phyloP scores from a whole-genome alignment of 2,797 vertebrate species.

The Ctenochaetus hawaiiensis region DNA sequence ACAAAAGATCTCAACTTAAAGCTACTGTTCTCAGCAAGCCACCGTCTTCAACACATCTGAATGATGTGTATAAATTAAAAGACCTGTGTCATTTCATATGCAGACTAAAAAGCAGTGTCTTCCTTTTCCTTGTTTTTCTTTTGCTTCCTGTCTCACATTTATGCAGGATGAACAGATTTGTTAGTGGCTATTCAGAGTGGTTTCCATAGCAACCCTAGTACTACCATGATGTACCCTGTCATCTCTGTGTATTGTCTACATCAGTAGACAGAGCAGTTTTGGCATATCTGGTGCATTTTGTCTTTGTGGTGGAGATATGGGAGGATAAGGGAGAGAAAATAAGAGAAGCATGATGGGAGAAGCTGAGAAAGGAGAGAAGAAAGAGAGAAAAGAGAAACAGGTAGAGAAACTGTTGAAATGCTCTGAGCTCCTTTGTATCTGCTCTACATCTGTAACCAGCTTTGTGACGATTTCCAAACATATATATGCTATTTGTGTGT shows the following conservation, averaged over 20 bases:
- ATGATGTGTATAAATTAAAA: neutral
- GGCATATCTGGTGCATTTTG: constrained; percentile 18
- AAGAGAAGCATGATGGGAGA: neutral
- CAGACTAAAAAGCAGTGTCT: constrained; percentile 3
- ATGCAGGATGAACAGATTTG: constrained; percentile 64
- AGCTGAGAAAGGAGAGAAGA: neutral
- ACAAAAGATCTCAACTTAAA: constrained; percentile 20
- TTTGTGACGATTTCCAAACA: constrained; percentile 10
- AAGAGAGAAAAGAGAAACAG: neutral
- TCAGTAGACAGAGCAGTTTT: constrained; percentile 35
- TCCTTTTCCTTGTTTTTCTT: constrained; percentile 15
- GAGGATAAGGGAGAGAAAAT: constrained; percentile 3
- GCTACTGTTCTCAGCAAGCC: constrained; percentile 4
- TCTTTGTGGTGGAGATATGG: constrained; percentile 6
- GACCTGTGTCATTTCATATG: neutral
- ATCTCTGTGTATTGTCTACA: constrained; percentile 52
- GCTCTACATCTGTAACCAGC: constrained; percentile 30
- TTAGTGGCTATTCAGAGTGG: constrained; percentile 55
- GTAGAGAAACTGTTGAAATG: constrained; percentile 19
- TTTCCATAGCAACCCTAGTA: constrained; percentile 75
- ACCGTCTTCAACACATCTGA: constrained; percentile 4
- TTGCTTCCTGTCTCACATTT: constrained; percentile 30
- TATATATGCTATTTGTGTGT: constrained; percentile 11
- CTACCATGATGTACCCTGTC: constrained; percentile 42
- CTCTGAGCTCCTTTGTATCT: constrained; percentile 25